Evolutionary conservation across 2,797 vertebrate genomes (phyloP).

Genomic region (Huso huso): DNA sequence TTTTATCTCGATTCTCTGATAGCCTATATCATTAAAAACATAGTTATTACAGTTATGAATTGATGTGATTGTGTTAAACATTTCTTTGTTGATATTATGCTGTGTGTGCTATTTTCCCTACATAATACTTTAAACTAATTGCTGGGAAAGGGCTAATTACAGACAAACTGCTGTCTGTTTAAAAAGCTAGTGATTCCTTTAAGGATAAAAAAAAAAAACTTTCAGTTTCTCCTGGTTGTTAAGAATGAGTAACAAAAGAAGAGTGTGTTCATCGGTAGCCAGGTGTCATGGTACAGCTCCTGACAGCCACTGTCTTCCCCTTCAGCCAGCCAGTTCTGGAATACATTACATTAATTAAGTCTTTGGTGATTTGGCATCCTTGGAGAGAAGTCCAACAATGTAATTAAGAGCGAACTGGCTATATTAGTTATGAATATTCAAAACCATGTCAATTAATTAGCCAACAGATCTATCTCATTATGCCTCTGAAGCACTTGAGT

Average conservation of each 20-base stretch:
- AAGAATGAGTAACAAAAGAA: constrained; percentile 73
- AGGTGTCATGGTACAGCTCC: constrained; percentile 91
- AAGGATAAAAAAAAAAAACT: constrained; percentile 64
- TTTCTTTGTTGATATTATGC: too few relatives aligned
- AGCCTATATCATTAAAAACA: too few relatives aligned
- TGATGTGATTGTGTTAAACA: too few relatives aligned
- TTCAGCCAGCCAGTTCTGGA: constrained; percentile 84
- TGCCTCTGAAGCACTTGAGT: constrained; percentile 52
- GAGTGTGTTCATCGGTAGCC: constrained; percentile 69
- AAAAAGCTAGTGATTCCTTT: constrained; percentile 52
- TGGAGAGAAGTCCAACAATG: constrained; percentile 96
- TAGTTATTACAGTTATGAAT: too few relatives aligned
- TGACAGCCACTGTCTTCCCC: constrained; percentile 85
- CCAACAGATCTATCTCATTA: constrained; percentile 73
- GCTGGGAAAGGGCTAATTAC: constrained; percentile 40
- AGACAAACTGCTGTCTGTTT: constrained; percentile 55
- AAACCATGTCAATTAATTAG: constrained; percentile 98
- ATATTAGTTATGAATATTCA: constrained; percentile 99
- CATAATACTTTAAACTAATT: constrained; percentile 57
- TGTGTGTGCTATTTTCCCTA: neutral
- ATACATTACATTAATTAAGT: constrained; percentile 99
- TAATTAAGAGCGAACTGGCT: constrained; percentile 95
- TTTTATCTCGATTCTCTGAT: too few relatives aligned
- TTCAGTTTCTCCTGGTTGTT: constrained; percentile 48
- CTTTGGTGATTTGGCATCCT: constrained; percentile 99